Base-by-base conservation (phyloP, 2,113 vertebrate species). In the Prochilodus magdalenae region DNA sequence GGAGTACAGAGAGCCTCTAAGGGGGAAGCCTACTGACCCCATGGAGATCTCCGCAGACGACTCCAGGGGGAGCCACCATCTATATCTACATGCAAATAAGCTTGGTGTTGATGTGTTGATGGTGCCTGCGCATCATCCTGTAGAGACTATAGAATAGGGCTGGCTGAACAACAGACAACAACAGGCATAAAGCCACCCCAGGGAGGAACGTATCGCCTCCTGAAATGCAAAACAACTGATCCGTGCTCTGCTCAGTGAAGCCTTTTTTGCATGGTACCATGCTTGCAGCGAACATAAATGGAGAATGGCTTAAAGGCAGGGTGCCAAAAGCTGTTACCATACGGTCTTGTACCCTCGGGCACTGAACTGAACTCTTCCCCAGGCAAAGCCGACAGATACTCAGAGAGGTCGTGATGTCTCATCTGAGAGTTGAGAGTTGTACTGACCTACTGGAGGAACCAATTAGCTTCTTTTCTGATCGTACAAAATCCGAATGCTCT, bases 261-360 rank as follows among this genome's bases (percentile, higher is more conserved):
- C 22, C 66, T 69, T 40, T 30, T 33, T 30, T 66, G 14, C 29
- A 33, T 18, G 12, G 30, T n/a, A 36, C 66, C 33, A 40, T 40
- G 33, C 33, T 69, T n/a, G 18, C 20, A 40, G 66, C 7, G 22
- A 1, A 22, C 66, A 69, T 36, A 36, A 47, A 55, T 36, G 15
- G 47, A 69, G 27, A 14, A 53, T 13, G 47, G n/a, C n/a, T 26
- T 29, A 29, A 63, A 69, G 66, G 7, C 33, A 22, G 66, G 8
- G 30, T 33, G 30, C 18, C 67, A 47, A 66, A 79, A 47, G 77
- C 51, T 60, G 53, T 13, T 44, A 30, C 53, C 53, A 30, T 60
- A 26, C 20, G 51, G 77, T 30, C 65, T 49, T 20, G 51, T 57
- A 57, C 66, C 53, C n/a, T 44, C 55, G 70, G 55, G 77, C 57